phyloP scores from a whole-genome alignment of 64 coral and sea anemone species.

The Platygyra sinensis region DNA sequence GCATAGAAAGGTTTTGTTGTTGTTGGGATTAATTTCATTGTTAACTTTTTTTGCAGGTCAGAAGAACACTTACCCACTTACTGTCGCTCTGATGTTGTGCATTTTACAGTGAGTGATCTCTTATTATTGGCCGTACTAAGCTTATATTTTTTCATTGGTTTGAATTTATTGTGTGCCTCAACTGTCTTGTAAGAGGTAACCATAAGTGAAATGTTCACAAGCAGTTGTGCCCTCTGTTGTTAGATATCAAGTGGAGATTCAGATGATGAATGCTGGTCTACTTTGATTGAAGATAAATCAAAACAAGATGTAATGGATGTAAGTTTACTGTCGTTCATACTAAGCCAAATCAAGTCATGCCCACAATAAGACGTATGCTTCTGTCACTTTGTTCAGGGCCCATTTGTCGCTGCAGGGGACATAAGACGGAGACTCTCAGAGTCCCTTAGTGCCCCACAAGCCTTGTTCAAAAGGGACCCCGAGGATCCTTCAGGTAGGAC shows the following conservation, averaged over 20 bases:
- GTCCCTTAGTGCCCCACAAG: constrained; percentile 81
- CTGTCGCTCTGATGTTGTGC: constrained; percentile 75
- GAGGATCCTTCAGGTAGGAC: constrained; percentile 96
- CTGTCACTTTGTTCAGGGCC: constrained; percentile 31
- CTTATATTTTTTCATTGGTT: background rate
- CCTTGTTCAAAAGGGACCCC: constrained; percentile 90
- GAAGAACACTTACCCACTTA: constrained; percentile 98
- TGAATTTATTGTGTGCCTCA: no score
- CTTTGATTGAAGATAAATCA: constrained; percentile 48
- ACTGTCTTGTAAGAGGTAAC: constrained; percentile 2
- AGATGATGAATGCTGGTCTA: constrained; percentile 99
- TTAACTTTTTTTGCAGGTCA: constrained; percentile 56
- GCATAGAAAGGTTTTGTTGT: no score
- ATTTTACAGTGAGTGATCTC: constrained; percentile 73
- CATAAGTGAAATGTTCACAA: background rate
- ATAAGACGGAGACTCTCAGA: constrained; percentile 90
- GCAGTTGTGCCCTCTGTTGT: background rate
- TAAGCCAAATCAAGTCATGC: background rate
- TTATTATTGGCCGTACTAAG: no score
- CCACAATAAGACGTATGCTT: background rate
- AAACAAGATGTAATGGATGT: constrained; percentile 43
- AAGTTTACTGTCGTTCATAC: background rate
- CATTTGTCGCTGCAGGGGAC: constrained; percentile 95
- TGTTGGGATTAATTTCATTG: background rate
- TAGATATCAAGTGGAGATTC: constrained; percentile 54